Percentiles rank a stretch among this genome's conserved stretches.
Evolutionary conservation across 2,113 vertebrate species (phyloP).

Genomic region (Cercocebus atys): DNA sequence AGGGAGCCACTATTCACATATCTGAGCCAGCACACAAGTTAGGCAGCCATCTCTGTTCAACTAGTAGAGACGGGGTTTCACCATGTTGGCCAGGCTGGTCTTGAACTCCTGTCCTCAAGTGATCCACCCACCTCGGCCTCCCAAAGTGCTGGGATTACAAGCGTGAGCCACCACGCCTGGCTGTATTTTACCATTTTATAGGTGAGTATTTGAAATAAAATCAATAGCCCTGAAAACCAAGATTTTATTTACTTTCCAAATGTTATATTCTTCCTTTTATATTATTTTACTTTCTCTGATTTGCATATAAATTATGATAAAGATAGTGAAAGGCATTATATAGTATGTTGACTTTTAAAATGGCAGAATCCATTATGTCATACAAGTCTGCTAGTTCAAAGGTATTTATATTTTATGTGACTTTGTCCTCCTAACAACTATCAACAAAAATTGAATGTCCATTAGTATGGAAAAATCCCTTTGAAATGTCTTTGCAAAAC

Average conservation of each 20-base stretch:
- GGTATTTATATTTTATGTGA: not conserved
- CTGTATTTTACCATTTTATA: not conserved
- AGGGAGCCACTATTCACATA: too few relatives aligned
- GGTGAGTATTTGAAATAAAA: not conserved
- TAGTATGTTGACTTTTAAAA: not conserved
- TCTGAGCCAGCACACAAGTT: not conserved
- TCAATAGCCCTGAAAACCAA: not conserved
- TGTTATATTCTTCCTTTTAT: not conserved
- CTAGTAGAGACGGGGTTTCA: too few relatives aligned
- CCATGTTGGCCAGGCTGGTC: too few relatives aligned
- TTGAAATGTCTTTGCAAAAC: not conserved
- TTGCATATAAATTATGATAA: not conserved
- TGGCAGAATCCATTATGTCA: not conserved
- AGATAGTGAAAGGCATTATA: not conserved
- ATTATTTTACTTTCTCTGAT: constrained; percentile 27
- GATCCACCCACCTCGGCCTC: too few relatives aligned
- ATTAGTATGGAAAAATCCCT: constrained; percentile 4
- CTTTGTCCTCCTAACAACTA: not conserved
- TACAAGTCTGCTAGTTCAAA: not conserved
- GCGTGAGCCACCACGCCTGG: too few relatives aligned
- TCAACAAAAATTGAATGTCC: not conserved
- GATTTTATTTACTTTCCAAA: constrained; percentile 19
- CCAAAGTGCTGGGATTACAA: too few relatives aligned
- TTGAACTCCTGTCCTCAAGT: too few relatives aligned
- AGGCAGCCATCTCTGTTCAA: not conserved